These are phyloP conservation scores for Watersipora subatra DNA, from an alignment of 1,140 invertebrate species.

Conservation along the genomic window DNA sequence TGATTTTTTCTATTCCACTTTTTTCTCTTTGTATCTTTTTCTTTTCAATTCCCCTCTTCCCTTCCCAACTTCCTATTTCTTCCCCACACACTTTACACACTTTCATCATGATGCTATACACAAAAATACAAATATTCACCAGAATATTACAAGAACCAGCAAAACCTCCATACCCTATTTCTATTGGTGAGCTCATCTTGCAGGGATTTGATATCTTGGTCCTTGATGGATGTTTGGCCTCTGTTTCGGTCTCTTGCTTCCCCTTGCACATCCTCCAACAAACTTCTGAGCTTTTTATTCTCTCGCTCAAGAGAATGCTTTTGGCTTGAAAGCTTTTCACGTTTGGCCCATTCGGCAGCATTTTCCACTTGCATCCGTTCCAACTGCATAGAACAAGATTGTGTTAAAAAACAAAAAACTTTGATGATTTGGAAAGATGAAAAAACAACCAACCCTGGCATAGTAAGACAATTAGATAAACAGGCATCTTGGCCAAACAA, in stretches of 20 bases:
- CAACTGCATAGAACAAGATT: constrained; percentile 44
- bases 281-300: constrained; percentile 69
- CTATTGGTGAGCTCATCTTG: constrained; percentile 60
- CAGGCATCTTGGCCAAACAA: too few relatives aligned
- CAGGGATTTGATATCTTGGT: constrained; percentile 54
- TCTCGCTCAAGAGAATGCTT: constrained; percentile 71
- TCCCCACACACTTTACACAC: too few relatives aligned
- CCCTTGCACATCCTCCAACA: constrained; percentile 66
- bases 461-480: too few relatives aligned
- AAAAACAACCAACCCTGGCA: too few relatives aligned
- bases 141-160: too few relatives aligned
- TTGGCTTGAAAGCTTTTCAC: constrained; percentile 75
- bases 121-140: too few relatives aligned
- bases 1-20: too few relatives aligned
- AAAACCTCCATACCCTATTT: constrained; percentile 55
- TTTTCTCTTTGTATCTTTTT: too few relatives aligned
- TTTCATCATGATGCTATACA: too few relatives aligned
- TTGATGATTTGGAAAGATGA: too few relatives aligned
- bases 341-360: constrained; percentile 77
- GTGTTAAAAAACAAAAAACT: not conserved
- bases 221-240: constrained; percentile 39
- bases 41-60: too few relatives aligned
- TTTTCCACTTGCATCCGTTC: constrained; percentile 77
- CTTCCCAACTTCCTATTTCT: too few relatives aligned
- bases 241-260: constrained; percentile 45